phyloP scores from a whole-genome alignment of 2,888 invertebrate species.

The Portevinia maculata region DNA sequence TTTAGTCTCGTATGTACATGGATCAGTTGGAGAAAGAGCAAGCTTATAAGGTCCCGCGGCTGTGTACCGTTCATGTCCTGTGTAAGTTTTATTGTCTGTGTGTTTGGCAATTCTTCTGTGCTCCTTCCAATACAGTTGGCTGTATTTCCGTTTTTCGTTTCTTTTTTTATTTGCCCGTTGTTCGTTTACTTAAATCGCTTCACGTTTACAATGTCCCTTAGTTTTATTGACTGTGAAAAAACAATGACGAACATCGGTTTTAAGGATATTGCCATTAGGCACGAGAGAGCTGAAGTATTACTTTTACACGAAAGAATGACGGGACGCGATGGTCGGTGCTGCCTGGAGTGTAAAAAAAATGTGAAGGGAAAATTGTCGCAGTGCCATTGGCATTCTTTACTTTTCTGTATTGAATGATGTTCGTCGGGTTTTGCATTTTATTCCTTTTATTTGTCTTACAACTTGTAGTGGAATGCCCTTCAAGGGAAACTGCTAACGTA shows the following conservation, averaged over 20 bases:
- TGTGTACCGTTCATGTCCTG: conserved; percentile 37
- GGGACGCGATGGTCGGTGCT: conserved; percentile 23
- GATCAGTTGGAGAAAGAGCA: conserved; percentile 16
- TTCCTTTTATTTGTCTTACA: conserved; percentile 3
- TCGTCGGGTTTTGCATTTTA: conserved; percentile 9
- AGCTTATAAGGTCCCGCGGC: conserved; percentile 57
- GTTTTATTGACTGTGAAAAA: conserved; percentile 74
- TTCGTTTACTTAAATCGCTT: conserved; percentile 53
- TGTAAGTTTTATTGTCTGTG: conserved; percentile 30
- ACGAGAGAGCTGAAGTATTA: conserved; percentile 53
- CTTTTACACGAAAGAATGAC: conserved; percentile 47
- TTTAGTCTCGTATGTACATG: conserved; percentile 41
- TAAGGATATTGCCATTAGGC: conserved; percentile 58
- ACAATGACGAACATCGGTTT: conserved; percentile 71
- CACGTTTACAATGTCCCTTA: conserved; percentile 73
- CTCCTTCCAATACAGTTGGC: conserved; percentile 8
- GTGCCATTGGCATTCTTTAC: conserved; percentile 46
- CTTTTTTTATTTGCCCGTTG: conserved; percentile 3
- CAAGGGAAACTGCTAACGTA: conserved; percentile 54
- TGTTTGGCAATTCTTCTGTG: conserved; percentile 35
- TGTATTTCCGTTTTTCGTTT: conserved; percentile 14
- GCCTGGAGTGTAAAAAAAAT: conserved; percentile 11
- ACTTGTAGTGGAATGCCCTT: conserved; percentile 35
- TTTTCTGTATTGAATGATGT: conserved; percentile 46
- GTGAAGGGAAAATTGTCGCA: conserved; percentile 31